Evolutionary conservation across 2,113 vertebrate species (phyloP).

Genomic region (Xiphophorus maculatus): DNA sequence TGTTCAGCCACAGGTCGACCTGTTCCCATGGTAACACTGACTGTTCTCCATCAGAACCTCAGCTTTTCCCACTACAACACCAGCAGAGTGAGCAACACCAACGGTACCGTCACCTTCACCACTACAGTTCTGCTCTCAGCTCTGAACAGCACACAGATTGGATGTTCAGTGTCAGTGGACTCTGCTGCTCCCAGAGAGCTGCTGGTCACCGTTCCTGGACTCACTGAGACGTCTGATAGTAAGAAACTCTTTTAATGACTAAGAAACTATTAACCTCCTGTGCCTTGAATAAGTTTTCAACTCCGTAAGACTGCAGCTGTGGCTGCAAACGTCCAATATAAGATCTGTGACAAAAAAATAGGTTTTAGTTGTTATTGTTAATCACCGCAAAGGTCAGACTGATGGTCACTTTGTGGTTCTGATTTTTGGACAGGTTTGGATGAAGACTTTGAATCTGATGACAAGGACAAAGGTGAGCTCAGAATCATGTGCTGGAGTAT

Average conservation of each 20-base stretch:
- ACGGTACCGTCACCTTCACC: slow-evolving; percentile 45
- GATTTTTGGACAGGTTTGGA: background rate
- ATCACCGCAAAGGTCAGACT: too few relatives aligned
- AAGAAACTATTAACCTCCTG: too few relatives aligned
- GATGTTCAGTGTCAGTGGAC: slow-evolving; percentile 15
- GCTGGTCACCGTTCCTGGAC: background rate
- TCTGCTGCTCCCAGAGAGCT: background rate
- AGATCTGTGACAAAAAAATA: too few relatives aligned
- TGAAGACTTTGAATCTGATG: background rate
- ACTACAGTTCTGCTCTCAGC: slow-evolving; percentile 1
- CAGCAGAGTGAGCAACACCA: slow-evolving; percentile 7
- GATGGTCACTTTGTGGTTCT: background rate
- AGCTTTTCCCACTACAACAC: background rate
- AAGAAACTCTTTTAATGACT: slow-evolving; percentile 4
- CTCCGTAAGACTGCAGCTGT: too few relatives aligned
- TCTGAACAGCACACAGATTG: background rate
- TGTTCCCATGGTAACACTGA: slow-evolving; percentile 37
- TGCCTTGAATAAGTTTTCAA: too few relatives aligned
- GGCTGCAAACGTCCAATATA: too few relatives aligned
- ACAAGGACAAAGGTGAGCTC: background rate
- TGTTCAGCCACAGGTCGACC: slow-evolving; percentile 58
- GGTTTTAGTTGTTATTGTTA: too few relatives aligned
- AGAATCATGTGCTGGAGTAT: too few relatives aligned
- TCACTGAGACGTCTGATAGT: background rate
- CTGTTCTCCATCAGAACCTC: background rate